These are phyloP conservation scores for Atta cephalotes DNA, from an alignment of 1,140 invertebrate species.

Conservation along the genomic window DNA sequence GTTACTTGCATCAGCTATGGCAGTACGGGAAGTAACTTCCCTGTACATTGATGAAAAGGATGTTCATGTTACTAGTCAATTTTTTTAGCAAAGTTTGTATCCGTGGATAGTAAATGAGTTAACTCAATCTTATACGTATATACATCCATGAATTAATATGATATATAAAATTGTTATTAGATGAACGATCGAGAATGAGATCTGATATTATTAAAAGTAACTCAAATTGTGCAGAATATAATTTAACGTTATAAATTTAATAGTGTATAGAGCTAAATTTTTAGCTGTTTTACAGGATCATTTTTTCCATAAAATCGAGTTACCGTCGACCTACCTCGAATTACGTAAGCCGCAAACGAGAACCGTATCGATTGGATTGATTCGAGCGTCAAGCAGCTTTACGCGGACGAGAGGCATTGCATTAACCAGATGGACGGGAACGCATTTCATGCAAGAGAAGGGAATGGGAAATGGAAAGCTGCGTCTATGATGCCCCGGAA, in stretches of 20 bases:
- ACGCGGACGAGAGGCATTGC: neutral
- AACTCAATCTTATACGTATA: neutral
- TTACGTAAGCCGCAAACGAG: constrained; percentile 34
- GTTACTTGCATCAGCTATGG: constrained; percentile 19
- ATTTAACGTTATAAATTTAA: too few species aligned
- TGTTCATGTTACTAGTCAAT: constrained; percentile 13
- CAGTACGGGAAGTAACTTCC: constrained; percentile 11
- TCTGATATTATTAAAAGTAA: neutral
- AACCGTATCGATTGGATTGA: constrained; percentile 46
- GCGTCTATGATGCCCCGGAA: constrained; percentile 13
- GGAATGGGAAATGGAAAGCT: neutral
- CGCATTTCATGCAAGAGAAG: neutral
- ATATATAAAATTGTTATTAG: neutral
- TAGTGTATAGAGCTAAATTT: too few species aligned
- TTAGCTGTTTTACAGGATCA: too few species aligned
- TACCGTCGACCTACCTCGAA: constrained; percentile 30
- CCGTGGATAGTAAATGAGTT: neutral
- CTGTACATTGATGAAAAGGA: constrained; percentile 6
- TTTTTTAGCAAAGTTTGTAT: constrained; percentile 8
- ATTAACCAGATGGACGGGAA: constrained; percentile 3
- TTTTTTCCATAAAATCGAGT: too few species aligned
- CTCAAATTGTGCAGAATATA: too few species aligned
- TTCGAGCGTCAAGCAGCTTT: constrained; percentile 4
- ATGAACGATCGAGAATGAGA: neutral
- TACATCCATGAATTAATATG: neutral